Percentiles rank a stretch among this genome's conserved stretches.
Evolutionary conservation across 2,888 invertebrate genomes (phyloP).

Genomic region (Lutraria lutraria): DNA sequence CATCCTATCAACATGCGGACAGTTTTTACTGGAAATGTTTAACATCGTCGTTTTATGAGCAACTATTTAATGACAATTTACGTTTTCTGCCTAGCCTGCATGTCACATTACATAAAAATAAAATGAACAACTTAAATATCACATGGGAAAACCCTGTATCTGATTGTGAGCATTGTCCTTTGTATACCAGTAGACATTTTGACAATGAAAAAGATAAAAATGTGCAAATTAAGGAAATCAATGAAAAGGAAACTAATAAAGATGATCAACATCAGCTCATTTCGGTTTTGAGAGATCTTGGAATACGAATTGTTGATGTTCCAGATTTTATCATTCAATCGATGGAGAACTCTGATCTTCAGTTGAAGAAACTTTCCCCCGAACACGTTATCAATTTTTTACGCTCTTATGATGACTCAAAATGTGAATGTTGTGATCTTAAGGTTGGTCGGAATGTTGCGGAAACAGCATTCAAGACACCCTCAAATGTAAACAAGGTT

Average conservation of each 20-base stretch:
- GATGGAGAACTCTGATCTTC: neutral
- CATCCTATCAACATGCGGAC: neutral
- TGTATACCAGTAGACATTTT: neutral
- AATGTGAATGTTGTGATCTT: neutral
- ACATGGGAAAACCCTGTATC: neutral
- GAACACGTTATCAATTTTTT: neutral
- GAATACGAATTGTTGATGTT: neutral
- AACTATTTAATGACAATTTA: neutral
- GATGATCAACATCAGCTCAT: neutral
- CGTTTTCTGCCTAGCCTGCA: slow-evolving; percentile 1
- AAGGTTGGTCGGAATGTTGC: neutral
- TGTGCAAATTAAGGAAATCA: neutral
- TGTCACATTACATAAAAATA: neutral
- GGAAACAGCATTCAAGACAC: neutral
- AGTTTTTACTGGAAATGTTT: slow-evolving; percentile 35
- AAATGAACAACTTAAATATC: neutral
- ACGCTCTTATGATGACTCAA: neutral
- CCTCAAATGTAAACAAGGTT: neutral
- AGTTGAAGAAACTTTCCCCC: neutral
- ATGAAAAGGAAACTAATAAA: too few relatives aligned
- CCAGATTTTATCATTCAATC: neutral
- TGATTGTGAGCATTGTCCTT: neutral
- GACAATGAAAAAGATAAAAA: too few relatives aligned
- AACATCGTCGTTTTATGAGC: neutral
- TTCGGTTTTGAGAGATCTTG: neutral